Conservation (phyloP, 2,113 vertebrate species). For the Microtus ochrogaster region DNA sequence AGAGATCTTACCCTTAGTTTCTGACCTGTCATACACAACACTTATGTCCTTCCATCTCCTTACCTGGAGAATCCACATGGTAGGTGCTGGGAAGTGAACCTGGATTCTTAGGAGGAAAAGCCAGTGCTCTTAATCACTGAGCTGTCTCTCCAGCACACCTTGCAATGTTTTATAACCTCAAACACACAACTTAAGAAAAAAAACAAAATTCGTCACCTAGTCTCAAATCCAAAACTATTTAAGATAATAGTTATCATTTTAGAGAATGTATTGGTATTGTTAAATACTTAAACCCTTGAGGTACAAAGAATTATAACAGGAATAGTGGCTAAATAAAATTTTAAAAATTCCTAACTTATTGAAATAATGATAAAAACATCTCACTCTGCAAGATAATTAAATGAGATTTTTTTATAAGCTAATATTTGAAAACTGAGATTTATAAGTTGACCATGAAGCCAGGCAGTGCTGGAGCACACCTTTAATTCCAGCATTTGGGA, state of each 20-base stretch:
- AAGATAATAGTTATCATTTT: constrained; percentile 34
- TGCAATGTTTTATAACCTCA: constrained; percentile 5
- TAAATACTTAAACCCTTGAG: constrained; percentile 43
- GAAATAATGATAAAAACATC: constrained; percentile 41
- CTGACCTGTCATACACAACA: neutral
- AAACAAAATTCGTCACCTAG: neutral
- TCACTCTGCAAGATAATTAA: constrained; percentile 52
- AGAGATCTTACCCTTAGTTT: neutral
- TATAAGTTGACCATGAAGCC: constrained; percentile 5
- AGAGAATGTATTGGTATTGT: neutral
- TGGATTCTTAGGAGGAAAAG: neutral
- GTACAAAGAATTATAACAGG: constrained; percentile 38
- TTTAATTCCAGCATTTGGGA: neutral
- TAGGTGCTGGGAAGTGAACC: neutral
- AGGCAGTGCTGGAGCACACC: neutral
- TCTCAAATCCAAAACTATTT: constrained; percentile 43
- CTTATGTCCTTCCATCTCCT: neutral
- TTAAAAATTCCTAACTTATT: constrained; percentile 52
- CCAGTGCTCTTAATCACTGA: neutral
- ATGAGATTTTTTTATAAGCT: neutral
- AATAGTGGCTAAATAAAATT: constrained; percentile 44
- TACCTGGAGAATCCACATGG: neutral
- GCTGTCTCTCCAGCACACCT: neutral
- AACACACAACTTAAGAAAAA: neutral
- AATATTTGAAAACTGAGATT: constrained; percentile 46